A percentile compares a stretch with the other conserved stretches of the same genome.
These are phyloP conservation scores for Allochrocebus solatus DNA, from an alignment of 2,797 vertebrate genomes.

Conservation along the genomic window DNA sequence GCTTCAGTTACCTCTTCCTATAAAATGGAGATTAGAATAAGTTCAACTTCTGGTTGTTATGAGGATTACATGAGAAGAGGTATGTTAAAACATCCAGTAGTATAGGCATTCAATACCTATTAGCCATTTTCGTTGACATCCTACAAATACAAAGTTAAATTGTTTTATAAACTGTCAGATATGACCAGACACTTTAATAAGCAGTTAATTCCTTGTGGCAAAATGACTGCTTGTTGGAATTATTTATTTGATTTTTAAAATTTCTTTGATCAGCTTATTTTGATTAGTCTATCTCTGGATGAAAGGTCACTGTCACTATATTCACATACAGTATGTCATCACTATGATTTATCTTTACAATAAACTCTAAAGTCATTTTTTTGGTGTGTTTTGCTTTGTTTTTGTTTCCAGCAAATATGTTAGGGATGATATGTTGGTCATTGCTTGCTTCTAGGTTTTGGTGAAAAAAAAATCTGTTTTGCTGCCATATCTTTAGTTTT, in stretches of 20 bases:
- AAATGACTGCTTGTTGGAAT: neutral
- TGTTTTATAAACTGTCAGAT: constrained; percentile 5
- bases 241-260: constrained; percentile 30
- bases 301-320: neutral
- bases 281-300: neutral
- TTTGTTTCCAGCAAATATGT: neutral
- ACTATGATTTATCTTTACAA: neutral
- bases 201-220: neutral
- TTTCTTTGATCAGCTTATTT: constrained; percentile 40
- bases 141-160: neutral
- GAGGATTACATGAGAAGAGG: neutral
- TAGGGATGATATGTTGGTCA: neutral
- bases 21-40: constrained; percentile 18
- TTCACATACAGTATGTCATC: neutral
- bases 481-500: constrained; percentile 21
- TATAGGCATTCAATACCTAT: neutral
- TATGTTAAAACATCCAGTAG: neutral
- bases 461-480: neutral
- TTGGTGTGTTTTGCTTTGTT: neutral
- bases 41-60: neutral
- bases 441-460: constrained; percentile 4
- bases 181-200: constrained; percentile 31
- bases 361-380: neutral
- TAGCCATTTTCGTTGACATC: neutral
- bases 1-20: neutral